phyloP scores from a whole-genome alignment of 2,888 invertebrate species.

The Eristalis arbustorum region DNA sequence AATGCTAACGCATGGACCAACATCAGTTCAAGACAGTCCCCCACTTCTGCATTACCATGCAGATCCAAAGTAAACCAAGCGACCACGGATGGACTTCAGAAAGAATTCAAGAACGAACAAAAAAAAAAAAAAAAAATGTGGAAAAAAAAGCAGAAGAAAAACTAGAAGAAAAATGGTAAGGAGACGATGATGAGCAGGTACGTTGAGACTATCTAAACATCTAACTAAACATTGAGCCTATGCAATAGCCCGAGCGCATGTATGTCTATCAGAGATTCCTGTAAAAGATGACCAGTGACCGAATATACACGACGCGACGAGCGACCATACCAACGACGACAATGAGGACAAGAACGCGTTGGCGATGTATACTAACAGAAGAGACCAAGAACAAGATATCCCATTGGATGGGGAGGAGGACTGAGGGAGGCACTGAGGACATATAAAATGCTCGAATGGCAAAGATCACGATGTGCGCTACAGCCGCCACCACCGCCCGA shows the following conservation, averaged over 20 bases:
- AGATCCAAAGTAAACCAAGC: slow-evolving; percentile 19
- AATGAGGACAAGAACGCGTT: slow-evolving; percentile 43
- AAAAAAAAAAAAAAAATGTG: neutral
- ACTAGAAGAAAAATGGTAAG: slow-evolving; percentile 6
- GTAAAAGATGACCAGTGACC: slow-evolving; percentile 53
- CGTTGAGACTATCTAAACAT: slow-evolving; percentile 56
- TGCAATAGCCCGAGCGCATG: slow-evolving; percentile 9
- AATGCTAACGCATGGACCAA: slow-evolving; percentile 37
- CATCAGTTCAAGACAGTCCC: neutral
- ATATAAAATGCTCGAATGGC: slow-evolving; percentile 54
- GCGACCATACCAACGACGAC: slow-evolving; percentile 20
- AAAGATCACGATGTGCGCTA: slow-evolving; percentile 52
- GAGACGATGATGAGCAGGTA: slow-evolving; percentile 40
- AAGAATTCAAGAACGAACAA: slow-evolving; percentile 1
- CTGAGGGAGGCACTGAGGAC: slow-evolving; percentile 4
- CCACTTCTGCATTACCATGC: neutral
- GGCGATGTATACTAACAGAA: slow-evolving; percentile 19
- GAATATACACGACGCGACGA: slow-evolving; percentile 31
- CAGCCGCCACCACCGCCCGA: slow-evolving; percentile 19
- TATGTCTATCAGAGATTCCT: slow-evolving; percentile 41
- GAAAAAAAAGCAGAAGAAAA: neutral
- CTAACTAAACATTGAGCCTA: slow-evolving; percentile 48
- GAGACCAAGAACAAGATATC: neutral
- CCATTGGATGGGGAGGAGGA: neutral
- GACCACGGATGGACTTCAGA: slow-evolving; percentile 1